Base-by-base conservation (phyloP, 2,113 vertebrate species). In the rabbit (Oryctolagus cuniculus) region DNA sequence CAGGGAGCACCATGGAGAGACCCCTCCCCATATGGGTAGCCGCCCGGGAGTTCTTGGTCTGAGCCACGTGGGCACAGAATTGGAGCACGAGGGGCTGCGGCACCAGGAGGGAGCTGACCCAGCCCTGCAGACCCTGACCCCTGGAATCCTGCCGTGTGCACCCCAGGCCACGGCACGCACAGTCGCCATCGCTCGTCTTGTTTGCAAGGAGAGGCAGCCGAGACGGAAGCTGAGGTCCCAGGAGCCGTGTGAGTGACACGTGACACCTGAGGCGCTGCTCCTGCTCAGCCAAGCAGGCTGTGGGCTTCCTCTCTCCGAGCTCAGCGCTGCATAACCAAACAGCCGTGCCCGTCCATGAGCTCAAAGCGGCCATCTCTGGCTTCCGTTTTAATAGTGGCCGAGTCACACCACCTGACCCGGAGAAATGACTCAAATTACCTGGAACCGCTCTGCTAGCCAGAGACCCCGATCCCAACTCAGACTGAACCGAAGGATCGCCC, bases 361-460 rank as follows among this genome's bases (percentile, higher is more conserved):
- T 89, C 51, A 89, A 88, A 38, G 86, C 51, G 83, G 91, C 61
- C 79, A 38, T 25, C 11, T 49, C 24, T 29, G 77, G 64, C 49
- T 95, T 90, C 31, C 0, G 4, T 51, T 78, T 95, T 38, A 74
- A 79, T 11, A 34, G 6, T 25, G 49, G 16, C 2, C 44, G 10
- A 90, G 70, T 55, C 72, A 51, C 85, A 84, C 58, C 66, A 66
- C 25, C 82, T 86, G 77, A 87, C 16, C 82, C 61, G 5, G 2
- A 96, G n/a, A 51, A 64, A 75, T 89, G 1, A 89, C 11, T 87
- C 89, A 53, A 16, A 24, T 67, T 80, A 73, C 6, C 85, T 87
- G 27, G 86, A 79, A 70, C 91, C 16, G n/a, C 55, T 58, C 55
- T 58, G 55, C 55, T 16, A 22, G 10, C 29, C 24, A 34, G 34